Percentiles rank a stretch among this genome's conserved stretches.
phyloP scores from a whole-genome alignment of 2,113 vertebrate species.

The Limanda limanda region DNA sequence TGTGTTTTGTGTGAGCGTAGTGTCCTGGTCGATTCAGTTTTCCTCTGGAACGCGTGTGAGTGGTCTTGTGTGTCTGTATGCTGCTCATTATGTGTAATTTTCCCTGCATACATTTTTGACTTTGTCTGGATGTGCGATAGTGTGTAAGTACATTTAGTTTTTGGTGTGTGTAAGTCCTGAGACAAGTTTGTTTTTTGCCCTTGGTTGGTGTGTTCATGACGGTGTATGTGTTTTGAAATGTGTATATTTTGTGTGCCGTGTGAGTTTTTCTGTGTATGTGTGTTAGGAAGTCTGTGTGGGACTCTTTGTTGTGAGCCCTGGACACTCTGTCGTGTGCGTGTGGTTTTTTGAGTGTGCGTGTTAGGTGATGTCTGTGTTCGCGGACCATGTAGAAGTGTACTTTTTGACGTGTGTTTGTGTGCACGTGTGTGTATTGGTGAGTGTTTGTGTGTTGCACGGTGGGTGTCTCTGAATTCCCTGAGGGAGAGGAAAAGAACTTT shows the following conservation, averaged over 20 bases:
- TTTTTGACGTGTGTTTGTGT: constrained; percentile 4
- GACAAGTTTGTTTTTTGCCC: constrained; percentile 18
- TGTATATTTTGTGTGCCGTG: neutral
- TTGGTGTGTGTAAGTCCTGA: constrained; percentile 28
- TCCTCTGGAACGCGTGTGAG: neutral
- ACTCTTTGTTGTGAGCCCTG: constrained; percentile 5
- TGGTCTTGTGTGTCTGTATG: constrained; percentile 1
- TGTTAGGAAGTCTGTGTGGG: neutral
- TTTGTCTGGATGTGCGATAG: constrained; percentile 3
- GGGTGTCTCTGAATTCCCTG: constrained; percentile 69
- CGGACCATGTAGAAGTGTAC: neutral
- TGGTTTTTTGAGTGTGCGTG: constrained; percentile 5
- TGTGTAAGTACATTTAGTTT: constrained; percentile 23
- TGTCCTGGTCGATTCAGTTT: constrained; percentile 30
- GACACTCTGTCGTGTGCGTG: neutral
- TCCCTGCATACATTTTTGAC: constrained; percentile 24
- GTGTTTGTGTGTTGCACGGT: constrained; percentile 40
- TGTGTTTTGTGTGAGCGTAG: constrained; percentile 50
- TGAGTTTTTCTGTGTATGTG: constrained; percentile 21
- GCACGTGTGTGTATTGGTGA: constrained; percentile 28
- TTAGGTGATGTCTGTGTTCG: neutral
- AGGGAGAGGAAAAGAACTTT: constrained; percentile 75
- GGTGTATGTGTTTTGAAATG: constrained; percentile 19
- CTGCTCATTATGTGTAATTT: neutral
- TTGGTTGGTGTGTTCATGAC: constrained; percentile 33